phyloP scores from a whole-genome alignment of 1,140 invertebrate genomes.

The Brachionus rubens region DNA sequence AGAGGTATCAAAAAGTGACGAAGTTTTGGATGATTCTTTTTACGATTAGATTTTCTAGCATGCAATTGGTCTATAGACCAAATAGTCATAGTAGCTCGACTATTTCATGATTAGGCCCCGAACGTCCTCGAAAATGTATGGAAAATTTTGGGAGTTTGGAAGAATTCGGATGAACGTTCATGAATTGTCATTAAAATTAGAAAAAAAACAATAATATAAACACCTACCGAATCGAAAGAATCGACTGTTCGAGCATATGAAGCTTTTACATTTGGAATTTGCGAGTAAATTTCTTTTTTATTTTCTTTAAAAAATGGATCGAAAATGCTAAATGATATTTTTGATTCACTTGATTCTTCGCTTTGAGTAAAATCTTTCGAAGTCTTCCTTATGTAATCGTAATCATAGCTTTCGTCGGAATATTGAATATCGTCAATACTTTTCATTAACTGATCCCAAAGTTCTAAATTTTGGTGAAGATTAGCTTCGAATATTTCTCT shows the following conservation, averaged over 20 bases:
- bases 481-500: neutral
- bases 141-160: no score
- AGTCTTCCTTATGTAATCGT: neutral
- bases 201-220: neutral
- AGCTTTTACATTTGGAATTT: slow-evolving; percentile 7
- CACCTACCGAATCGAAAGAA: neutral
- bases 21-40: no score
- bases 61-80: no score
- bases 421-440: slow-evolving; percentile 33
- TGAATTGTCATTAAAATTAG: no score
- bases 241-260: neutral
- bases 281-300: neutral
- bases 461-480: slow-evolving; percentile 43
- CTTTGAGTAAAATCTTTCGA: slow-evolving; percentile 38
- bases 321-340: slow-evolving; percentile 6
- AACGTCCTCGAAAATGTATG: no score
- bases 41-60: no score
- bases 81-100: no score
- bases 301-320: neutral
- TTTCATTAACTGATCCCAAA: slow-evolving; percentile 41
- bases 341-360: slow-evolving; percentile 20
- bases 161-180: no score
- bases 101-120: no score
- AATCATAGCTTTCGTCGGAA: slow-evolving; percentile 40
- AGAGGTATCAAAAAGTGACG: no score